These are phyloP conservation scores for Coturnix japonica DNA, from an alignment of 2,113 vertebrate species.

Conservation along the genomic window DNA sequence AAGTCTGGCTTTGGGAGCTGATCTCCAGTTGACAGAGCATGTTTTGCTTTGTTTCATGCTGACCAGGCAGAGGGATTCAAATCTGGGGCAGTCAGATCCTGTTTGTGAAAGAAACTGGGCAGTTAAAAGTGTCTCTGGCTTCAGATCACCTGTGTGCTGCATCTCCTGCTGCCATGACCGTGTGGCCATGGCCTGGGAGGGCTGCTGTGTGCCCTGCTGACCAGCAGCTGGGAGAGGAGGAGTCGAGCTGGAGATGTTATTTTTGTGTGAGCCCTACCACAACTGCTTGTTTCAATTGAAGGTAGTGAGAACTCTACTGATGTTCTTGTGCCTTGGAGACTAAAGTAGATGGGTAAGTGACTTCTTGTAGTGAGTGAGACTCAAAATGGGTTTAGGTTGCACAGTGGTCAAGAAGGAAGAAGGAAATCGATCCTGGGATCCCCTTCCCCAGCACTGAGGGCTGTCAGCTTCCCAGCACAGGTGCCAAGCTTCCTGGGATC, in stretches of 20 bases:
- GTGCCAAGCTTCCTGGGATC: neutral
- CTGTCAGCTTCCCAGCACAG: neutral
- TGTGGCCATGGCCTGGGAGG: fast-evolving
- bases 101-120: neutral
- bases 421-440: neutral
- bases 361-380: neutral
- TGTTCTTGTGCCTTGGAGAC: neutral
- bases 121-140: too few species aligned
- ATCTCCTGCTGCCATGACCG: too few species aligned
- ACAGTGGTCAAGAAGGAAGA: too few species aligned
- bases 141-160: too few species aligned
- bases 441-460: neutral
- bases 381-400: fast-evolving
- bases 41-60: neutral
- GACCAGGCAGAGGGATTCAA: neutral
- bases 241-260: neutral
- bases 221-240: neutral
- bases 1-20: neutral
- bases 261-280: neutral
- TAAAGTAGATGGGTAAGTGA: neutral
- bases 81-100: neutral
- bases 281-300: neutral
- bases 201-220: neutral
- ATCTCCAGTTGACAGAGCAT: neutral
- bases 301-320: fast-evolving